A percentile compares a stretch with the other conserved stretches of the same genome.
Conservation (phyloP, 2,888 invertebrate species). For the Pomacea canaliculata region DNA sequence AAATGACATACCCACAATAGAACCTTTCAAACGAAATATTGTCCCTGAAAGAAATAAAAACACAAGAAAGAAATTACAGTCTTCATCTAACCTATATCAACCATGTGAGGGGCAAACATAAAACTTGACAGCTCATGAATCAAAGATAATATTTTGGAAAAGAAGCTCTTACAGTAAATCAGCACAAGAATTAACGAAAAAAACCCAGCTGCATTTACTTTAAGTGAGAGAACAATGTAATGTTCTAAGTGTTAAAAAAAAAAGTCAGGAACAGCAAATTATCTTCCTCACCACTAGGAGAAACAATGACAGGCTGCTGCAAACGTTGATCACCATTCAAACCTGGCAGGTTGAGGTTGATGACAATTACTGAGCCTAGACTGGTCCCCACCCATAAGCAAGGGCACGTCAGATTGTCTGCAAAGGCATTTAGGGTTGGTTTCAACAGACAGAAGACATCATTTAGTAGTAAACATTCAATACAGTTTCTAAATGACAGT, state of each 20-base stretch:
- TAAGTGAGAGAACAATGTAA: no score
- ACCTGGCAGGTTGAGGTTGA: constrained; percentile 79
- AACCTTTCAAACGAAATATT: constrained; percentile 95
- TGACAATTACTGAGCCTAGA: constrained; percentile 93
- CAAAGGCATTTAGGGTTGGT: constrained; percentile 21
- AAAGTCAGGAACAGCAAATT: neutral
- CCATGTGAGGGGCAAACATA: no score
- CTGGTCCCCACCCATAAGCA: constrained; percentile 98
- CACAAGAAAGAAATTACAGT: neutral
- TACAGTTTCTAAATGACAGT: neutral
- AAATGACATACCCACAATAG: constrained; percentile 94
- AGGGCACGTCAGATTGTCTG: constrained; percentile 88
- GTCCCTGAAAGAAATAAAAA: constrained; percentile 77
- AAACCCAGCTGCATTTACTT: no score
- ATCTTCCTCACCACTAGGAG: constrained; percentile 82
- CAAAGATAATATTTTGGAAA: no score
- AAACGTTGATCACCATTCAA: constrained; percentile 57
- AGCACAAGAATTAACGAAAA: no score
- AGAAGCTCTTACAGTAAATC: no score
- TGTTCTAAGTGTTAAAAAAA: no score
- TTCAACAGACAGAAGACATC: neutral
- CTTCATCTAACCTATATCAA: no score
- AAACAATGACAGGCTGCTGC: constrained; percentile 78
- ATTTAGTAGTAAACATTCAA: no score
- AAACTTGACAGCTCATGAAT: no score